Evolutionary conservation across 1,140 invertebrate genomes (phyloP).

Genomic region (Caligus rogercresseyi): DNA sequence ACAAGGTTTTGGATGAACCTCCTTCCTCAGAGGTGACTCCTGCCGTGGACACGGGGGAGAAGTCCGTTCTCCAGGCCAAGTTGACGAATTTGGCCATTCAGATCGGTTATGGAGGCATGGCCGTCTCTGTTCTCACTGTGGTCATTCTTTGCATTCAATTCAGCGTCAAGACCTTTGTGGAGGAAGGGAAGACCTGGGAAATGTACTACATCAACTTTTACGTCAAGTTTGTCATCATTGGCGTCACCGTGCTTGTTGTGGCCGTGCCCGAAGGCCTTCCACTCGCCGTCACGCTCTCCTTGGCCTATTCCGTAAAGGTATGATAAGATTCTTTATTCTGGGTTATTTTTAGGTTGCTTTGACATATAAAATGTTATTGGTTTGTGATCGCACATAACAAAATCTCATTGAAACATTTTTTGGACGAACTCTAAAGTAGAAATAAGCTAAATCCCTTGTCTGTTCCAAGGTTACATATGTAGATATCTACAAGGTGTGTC

Average conservation of each 20-base stretch:
- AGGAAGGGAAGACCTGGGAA: slow-evolving; percentile 52
- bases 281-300: slow-evolving; percentile 85
- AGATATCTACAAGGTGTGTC: too few species aligned
- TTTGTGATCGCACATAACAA: too few species aligned
- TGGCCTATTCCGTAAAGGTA: slow-evolving; percentile 92
- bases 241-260: slow-evolving; percentile 96
- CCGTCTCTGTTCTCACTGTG: slow-evolving; percentile 89
- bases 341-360: too few species aligned
- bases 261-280: slow-evolving; percentile 97
- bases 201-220: slow-evolving; percentile 68
- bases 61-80: slow-evolving; percentile 95
- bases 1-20: neutral
- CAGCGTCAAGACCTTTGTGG: slow-evolving; percentile 71
- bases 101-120: slow-evolving; percentile 95
- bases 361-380: too few species aligned
- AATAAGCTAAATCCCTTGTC: too few species aligned
- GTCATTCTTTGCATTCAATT: slow-evolving; percentile 89
- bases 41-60: slow-evolving; percentile 58
- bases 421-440: too few species aligned
- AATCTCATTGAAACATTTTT: too few species aligned
- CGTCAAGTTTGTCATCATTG: slow-evolving; percentile 94
- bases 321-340: slow-evolving; percentile 10
- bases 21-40: slow-evolving; percentile 30
- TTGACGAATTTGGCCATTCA: slow-evolving; percentile 95
- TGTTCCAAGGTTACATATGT: too few species aligned